Percentiles rank a stretch among this genome's conserved stretches.
These are phyloP conservation scores for Harmothoe impar DNA, from an alignment of 2,888 invertebrate species.

Conservation along the genomic window DNA sequence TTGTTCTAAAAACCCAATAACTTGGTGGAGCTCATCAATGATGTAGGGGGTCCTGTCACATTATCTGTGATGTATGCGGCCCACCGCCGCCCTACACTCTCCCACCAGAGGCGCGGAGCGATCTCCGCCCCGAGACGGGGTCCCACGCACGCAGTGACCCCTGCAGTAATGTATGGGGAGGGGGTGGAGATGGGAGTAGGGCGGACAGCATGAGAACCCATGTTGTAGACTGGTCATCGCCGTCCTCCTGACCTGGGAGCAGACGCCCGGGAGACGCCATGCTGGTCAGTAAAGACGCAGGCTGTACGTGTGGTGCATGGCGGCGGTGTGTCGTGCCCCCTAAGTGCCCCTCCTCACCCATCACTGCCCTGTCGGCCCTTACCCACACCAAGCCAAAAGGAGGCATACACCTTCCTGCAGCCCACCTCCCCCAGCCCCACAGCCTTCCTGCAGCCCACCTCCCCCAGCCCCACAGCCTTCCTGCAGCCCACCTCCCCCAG, in stretches of 20 bases:
- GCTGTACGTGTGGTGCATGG: neutral
- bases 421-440: no score
- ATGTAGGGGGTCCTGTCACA: constrained; percentile 60
- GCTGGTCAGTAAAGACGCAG: neutral
- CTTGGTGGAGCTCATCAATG: constrained; percentile 42
- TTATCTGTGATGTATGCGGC: constrained; percentile 48
- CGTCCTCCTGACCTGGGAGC: neutral
- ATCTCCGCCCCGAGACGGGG: neutral
- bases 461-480: no score
- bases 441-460: no score
- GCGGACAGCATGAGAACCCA: no score
- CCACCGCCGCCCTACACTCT: constrained; percentile 19
- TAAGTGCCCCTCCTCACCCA: no score
- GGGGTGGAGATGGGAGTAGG: no score
- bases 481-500: no score
- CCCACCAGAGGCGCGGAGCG: neutral
- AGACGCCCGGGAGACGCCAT: neutral
- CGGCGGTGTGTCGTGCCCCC: neutral
- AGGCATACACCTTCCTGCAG: no score
- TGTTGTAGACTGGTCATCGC: neutral
- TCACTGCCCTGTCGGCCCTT: no score
- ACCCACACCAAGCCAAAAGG: no score
- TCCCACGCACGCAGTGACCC: constrained; percentile 31
- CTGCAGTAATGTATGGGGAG: neutral
- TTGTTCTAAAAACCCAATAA: constrained; percentile 38